Percentiles rank a stretch among this genome's conserved stretches.
Evolutionary conservation across 2,113 vertebrate species (phyloP).

Genomic region (Suricata suricatta): DNA sequence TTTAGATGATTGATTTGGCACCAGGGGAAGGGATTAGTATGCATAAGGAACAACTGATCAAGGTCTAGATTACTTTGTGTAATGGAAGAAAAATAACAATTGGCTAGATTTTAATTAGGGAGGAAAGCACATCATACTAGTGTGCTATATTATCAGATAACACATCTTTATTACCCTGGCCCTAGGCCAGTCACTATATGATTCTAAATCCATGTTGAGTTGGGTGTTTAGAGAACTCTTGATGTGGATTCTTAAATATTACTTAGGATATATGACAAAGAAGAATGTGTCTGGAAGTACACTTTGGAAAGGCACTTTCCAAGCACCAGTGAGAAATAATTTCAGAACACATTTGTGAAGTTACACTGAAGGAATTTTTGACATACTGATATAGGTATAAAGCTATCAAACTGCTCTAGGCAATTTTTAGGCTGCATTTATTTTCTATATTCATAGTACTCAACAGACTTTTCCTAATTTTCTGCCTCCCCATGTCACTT

Average conservation of each 20-base stretch:
- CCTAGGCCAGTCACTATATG: neutral
- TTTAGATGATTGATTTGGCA: neutral
- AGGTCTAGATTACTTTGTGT: neutral
- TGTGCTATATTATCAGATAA: neutral
- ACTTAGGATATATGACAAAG: neutral
- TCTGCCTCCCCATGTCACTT: neutral
- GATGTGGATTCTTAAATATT: neutral
- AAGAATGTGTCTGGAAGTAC: neutral
- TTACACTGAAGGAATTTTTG: neutral
- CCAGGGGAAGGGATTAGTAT: neutral
- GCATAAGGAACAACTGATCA: neutral
- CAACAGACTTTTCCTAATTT: neutral
- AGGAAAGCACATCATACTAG: neutral
- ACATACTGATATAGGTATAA: neutral
- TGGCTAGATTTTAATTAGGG: neutral
- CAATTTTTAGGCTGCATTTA: neutral
- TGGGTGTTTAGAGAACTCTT: neutral
- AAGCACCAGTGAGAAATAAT: neutral
- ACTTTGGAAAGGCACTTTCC: neutral
- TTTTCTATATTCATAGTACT: neutral
- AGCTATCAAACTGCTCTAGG: neutral
- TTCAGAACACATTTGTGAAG: neutral
- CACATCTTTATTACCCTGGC: neutral
- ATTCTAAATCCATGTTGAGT: neutral
- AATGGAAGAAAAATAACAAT: neutral